phyloP scores from a whole-genome alignment of 2,113 vertebrate genomes.

The Centropus unirufus region DNA sequence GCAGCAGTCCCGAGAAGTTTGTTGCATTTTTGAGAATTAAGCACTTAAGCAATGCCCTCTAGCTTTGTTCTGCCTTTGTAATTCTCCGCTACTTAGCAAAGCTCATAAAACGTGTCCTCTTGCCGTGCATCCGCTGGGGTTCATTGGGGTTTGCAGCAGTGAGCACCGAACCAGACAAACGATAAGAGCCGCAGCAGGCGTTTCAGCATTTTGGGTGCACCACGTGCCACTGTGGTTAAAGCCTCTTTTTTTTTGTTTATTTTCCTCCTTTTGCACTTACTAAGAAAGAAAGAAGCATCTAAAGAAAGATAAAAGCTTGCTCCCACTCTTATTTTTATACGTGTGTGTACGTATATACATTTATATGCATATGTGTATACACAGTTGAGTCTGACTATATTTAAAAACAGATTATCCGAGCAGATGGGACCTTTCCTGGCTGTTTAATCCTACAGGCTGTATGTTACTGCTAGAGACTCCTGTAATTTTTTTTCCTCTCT shows the following conservation, averaged over 20 bases:
- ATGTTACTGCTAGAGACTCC: neutral
- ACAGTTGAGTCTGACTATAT: neutral
- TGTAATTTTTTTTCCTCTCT: neutral
- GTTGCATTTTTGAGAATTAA: neutral
- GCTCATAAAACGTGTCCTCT: neutral
- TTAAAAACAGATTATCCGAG: neutral
- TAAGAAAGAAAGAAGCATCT: neutral
- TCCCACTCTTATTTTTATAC: neutral
- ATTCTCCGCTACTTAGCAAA: constrained; percentile 9
- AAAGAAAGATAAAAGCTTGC: neutral
- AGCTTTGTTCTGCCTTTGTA: constrained; percentile 11
- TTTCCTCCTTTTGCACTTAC: neutral
- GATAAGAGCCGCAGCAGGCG: neutral
- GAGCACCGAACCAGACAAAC: neutral
- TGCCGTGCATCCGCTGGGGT: neutral
- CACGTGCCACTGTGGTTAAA: neutral
- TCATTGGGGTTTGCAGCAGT: neutral
- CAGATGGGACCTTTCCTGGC: neutral
- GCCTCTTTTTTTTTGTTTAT: neutral
- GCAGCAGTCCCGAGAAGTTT: neutral
- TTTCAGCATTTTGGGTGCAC: neutral
- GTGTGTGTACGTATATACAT: neutral
- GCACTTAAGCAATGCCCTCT: neutral
- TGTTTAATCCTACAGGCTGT: neutral
- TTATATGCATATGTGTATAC: neutral